Evolutionary conservation across 1,140 invertebrate genomes (phyloP).

Genomic region (Drosophila setifemur): DNA sequence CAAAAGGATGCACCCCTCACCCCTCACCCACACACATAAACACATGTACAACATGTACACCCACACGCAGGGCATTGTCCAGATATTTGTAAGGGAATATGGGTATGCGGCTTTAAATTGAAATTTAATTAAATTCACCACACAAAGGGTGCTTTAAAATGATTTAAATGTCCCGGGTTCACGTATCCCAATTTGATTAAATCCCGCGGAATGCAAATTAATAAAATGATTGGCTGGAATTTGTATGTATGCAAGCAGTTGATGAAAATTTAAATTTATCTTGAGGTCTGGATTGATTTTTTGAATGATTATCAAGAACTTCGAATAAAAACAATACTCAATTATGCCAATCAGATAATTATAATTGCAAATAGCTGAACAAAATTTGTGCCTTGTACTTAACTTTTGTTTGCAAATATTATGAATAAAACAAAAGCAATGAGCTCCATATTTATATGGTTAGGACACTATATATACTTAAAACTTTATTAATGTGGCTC

Average conservation of each 20-base stretch:
- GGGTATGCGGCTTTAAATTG: slow-evolving; percentile 28
- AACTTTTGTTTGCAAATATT: no score
- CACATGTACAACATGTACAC: not conserved
- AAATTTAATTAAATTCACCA: slow-evolving; percentile 31
- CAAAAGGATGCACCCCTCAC: slow-evolving; percentile 32
- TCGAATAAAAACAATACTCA: no score
- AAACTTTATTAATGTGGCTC: slow-evolving; percentile 1
- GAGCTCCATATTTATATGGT: not conserved
- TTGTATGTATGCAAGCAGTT: no score
- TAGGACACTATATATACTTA: not conserved
- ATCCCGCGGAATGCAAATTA: not conserved
- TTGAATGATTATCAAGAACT: no score
- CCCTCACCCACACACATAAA: not conserved
- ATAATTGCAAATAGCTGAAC: no score
- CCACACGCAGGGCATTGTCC: slow-evolving; percentile 11
- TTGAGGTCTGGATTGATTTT: no score
- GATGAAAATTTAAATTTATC: not conserved
- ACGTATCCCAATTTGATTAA: no score
- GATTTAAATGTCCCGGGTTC: not conserved
- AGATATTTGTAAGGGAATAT: slow-evolving; percentile 16
- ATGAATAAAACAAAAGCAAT: no score
- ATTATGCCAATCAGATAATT: no score
- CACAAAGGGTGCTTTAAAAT: not conserved
- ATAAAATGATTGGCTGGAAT: not conserved
- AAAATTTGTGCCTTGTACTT: no score